phyloP scores from a whole-genome alignment of 2,888 invertebrate species.

The Hypena proboscidalis region DNA sequence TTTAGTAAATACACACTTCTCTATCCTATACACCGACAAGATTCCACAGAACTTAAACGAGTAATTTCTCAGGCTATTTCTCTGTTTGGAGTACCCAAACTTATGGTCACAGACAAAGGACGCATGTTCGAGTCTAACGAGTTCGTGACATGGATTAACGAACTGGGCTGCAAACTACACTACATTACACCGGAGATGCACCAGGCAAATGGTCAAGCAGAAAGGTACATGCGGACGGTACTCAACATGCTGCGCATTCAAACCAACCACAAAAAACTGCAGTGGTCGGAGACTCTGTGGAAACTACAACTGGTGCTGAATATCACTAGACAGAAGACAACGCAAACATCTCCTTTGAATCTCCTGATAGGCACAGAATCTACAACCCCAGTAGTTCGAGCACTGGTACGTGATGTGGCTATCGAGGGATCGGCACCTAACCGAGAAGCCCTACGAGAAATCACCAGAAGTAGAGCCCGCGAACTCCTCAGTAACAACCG shows the following conservation, averaged over 20 bases:
- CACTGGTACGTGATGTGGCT: background rate
- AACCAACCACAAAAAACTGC: background rate
- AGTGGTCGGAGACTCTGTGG: background rate
- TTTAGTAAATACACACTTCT: background rate
- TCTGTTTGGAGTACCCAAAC: slow-evolving; percentile 1
- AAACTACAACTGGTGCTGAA: background rate
- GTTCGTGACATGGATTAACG: background rate
- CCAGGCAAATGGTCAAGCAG: background rate
- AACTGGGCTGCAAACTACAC: background rate
- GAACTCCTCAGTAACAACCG: too few species aligned
- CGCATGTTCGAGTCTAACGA: slow-evolving; percentile 2
- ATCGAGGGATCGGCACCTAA: too few species aligned
- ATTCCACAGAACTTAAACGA: background rate
- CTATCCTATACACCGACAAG: background rate
- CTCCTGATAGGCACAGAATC: background rate
- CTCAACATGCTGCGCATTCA: background rate
- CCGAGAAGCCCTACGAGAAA: too few species aligned
- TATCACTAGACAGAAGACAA: background rate
- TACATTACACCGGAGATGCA: slow-evolving; percentile 1
- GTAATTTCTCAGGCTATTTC: background rate
- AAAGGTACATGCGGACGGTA: background rate
- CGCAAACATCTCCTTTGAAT: background rate
- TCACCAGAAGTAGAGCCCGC: too few species aligned
- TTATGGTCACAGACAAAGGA: background rate
- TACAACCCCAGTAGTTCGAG: too few species aligned